Conservation (phyloP, 2,113 vertebrate genomes). For the Sturnus vulgaris region DNA sequence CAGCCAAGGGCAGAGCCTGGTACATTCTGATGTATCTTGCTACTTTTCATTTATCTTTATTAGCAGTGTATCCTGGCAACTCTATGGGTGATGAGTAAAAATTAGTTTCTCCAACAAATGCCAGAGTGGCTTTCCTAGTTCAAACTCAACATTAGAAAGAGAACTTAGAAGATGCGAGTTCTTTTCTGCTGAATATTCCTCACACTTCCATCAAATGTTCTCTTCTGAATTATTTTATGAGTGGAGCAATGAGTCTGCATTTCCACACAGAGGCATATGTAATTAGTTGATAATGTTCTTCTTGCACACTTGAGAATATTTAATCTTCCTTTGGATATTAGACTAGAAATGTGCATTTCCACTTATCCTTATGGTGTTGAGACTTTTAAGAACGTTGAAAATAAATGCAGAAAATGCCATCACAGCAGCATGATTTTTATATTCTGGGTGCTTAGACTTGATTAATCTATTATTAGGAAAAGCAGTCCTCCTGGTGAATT, state of each 20-base stretch:
- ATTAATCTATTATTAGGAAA: neutral
- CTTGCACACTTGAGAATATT: neutral
- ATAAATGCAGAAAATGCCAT: neutral
- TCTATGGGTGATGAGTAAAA: neutral
- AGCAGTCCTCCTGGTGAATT: neutral
- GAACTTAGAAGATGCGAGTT: neutral
- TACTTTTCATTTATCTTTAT: neutral
- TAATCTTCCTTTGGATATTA: neutral
- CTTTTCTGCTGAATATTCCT: neutral
- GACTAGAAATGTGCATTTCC: neutral
- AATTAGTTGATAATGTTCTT: neutral
- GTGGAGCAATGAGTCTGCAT: neutral
- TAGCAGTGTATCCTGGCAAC: neutral
- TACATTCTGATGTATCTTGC: neutral
- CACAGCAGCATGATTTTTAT: neutral
- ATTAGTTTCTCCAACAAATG: neutral
- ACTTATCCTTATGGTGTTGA: neutral
- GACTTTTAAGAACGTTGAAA: neutral
- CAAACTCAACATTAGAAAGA: neutral
- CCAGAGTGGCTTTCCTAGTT: neutral
- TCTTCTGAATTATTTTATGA: neutral
- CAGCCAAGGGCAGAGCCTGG: neutral
- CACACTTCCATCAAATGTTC: neutral
- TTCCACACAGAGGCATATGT: neutral
- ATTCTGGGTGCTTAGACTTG: neutral